Conservation (phyloP, 2,797 vertebrate genomes). For the Helarctos malayanus region DNA sequence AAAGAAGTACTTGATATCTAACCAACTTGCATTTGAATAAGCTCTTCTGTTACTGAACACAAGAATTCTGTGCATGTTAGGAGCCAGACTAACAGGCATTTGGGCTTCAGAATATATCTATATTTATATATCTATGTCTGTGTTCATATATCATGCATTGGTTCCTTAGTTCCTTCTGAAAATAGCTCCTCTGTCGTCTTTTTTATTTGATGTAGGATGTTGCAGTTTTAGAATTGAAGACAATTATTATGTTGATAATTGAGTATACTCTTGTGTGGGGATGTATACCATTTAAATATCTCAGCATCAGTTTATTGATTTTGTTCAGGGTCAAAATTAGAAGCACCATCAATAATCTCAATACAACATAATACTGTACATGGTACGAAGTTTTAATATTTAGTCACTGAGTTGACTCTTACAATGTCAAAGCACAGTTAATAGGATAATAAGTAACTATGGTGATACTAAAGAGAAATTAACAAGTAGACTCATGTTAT, state of each 20-base stretch:
- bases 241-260: constrained; percentile 48
- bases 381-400: constrained; percentile 76
- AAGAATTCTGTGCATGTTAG: background rate
- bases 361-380: background rate
- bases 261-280: background rate
- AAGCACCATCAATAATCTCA: constrained; percentile 67
- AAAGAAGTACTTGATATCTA: background rate
- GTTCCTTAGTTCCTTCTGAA: background rate
- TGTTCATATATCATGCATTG: background rate
- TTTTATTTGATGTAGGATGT: constrained; percentile 12
- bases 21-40: background rate
- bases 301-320: constrained; percentile 10
- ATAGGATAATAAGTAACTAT: background rate
- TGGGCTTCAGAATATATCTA: background rate
- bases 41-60: background rate
- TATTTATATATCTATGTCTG: no score
- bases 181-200: constrained; percentile 3
- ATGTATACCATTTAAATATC: constrained; percentile 31
- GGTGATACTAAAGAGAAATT: background rate
- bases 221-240: background rate
- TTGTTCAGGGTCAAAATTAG: constrained; percentile 66
- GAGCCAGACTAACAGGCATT: background rate
- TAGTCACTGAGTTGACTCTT: constrained; percentile 53
- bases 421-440: constrained; percentile 62
- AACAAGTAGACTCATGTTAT: background rate